Percentiles rank a stretch among this genome's conserved stretches.
These are phyloP conservation scores for Penaeus monodon DNA, from an alignment of 2,888 invertebrate species.

Conservation along the genomic window DNA sequence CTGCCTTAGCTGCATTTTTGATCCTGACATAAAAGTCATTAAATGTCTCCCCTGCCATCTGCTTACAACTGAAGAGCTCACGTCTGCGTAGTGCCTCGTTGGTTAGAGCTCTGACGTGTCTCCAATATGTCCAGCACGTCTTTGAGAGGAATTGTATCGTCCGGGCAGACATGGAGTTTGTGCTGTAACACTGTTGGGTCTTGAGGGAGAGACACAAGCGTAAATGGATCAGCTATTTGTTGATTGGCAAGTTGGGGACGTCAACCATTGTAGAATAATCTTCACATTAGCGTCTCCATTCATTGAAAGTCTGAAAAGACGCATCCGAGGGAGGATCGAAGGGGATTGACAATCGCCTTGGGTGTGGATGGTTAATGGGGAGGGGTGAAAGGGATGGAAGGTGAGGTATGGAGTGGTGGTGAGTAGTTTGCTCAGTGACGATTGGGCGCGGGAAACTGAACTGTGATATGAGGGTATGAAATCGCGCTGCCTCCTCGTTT, in stretches of 20 bases:
- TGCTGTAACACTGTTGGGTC: background rate
- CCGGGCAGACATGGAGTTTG: background rate
- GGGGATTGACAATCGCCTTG: constrained; percentile 1
- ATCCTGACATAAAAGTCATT: constrained; percentile 16
- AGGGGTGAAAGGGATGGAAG: background rate
- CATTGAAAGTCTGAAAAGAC: constrained; percentile 2
- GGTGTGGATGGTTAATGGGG: background rate
- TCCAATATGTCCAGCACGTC: constrained; percentile 22
- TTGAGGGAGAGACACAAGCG: constrained; percentile 18
- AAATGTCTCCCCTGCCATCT: constrained; percentile 3
- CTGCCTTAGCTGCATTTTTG: constrained; percentile 2
- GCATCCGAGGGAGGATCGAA: background rate
- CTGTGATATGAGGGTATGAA: background rate
- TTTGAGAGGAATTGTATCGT: background rate
- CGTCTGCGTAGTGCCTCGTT: constrained; percentile 26
- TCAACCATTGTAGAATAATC: constrained; percentile 26
- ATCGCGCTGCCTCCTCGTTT: background rate
- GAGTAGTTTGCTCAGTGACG: background rate
- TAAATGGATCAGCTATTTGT: constrained; percentile 29
- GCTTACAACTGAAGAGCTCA: constrained; percentile 13
- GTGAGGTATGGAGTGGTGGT: background rate
- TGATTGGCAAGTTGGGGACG: constrained; percentile 7
- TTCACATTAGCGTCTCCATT: constrained; percentile 7
- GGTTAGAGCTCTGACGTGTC: constrained; percentile 12
- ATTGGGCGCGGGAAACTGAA: background rate